These are phyloP conservation scores for Ormia ochracea DNA, from an alignment of 2,888 invertebrate species.

Conservation along the genomic window DNA sequence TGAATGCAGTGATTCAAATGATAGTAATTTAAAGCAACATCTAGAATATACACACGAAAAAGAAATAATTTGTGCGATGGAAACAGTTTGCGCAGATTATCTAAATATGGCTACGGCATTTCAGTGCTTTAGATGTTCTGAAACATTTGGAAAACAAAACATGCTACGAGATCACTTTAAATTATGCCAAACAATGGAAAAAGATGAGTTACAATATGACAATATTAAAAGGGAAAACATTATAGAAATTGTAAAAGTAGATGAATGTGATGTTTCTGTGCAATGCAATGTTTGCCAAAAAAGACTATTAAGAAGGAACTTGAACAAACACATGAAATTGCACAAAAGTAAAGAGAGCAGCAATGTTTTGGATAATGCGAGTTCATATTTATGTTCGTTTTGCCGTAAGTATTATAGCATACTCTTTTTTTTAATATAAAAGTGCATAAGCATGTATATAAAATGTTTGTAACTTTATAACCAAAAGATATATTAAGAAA, in stretches of 20 bases:
- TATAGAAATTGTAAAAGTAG: constrained; percentile 18
- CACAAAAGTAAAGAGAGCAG: constrained; percentile 58
- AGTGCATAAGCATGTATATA: no score
- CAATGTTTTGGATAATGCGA: constrained; percentile 18
- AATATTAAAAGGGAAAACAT: neutral
- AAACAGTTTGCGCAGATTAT: neutral
- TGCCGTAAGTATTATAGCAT: constrained; percentile 64
- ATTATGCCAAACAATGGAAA: neutral
- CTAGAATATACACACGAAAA: constrained; percentile 15
- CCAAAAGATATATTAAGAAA: no score
- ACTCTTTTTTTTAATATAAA: neutral
- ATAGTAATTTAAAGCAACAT: constrained; percentile 34
- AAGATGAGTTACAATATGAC: neutral
- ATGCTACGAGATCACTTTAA: constrained; percentile 51
- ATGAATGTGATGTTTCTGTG: constrained; percentile 21
- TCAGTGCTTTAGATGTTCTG: constrained; percentile 58
- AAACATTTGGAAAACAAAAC: constrained; percentile 28
- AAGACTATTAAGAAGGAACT: constrained; percentile 58
- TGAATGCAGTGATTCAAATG: neutral
- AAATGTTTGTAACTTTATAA: neutral
- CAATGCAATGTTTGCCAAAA: constrained; percentile 63
- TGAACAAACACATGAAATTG: constrained; percentile 61
- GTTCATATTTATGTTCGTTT: constrained; percentile 59
- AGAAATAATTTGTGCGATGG: neutral
- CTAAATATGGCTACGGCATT: neutral